phyloP scores from a whole-genome alignment of 2,113 vertebrate genomes.

The Hippocampus abdominalis region DNA sequence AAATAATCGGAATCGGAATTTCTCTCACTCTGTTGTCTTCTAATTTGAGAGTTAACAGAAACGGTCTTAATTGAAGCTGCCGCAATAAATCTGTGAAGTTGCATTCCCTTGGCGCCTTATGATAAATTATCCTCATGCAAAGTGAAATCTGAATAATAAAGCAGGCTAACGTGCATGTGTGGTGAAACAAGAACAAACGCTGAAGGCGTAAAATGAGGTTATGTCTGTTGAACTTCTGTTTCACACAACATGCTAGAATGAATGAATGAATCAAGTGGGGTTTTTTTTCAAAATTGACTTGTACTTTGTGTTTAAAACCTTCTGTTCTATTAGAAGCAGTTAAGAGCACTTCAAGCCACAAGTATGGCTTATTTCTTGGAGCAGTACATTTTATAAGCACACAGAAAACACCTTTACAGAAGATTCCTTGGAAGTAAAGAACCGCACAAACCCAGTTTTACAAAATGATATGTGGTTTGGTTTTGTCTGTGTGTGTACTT shows the following conservation, averaged over 20 bases:
- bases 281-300: slow-evolving; percentile 15
- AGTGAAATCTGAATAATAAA: slow-evolving; percentile 24
- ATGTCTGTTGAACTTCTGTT: slow-evolving; percentile 11
- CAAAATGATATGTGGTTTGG: neutral
- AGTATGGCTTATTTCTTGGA: neutral
- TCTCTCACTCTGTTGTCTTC: neutral
- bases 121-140: slow-evolving; percentile 11
- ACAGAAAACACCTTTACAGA: no score
- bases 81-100: neutral
- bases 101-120: slow-evolving; percentile 6
- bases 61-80: slow-evolving; percentile 11
- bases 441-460: neutral
- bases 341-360: slow-evolving; percentile 9
- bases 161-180: neutral
- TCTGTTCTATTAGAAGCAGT: slow-evolving; percentile 20
- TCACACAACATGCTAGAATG: slow-evolving; percentile 15
- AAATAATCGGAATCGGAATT: no score
- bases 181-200: slow-evolving; percentile 26
- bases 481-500: neutral
- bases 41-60: neutral
- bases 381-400: no score
- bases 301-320: slow-evolving; percentile 15
- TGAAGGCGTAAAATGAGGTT: slow-evolving; percentile 13
- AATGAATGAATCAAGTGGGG: neutral
- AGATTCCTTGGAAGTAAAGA: neutral